Conservation (phyloP, 2,888 invertebrate species). For the Oscheius sp. region DNA sequence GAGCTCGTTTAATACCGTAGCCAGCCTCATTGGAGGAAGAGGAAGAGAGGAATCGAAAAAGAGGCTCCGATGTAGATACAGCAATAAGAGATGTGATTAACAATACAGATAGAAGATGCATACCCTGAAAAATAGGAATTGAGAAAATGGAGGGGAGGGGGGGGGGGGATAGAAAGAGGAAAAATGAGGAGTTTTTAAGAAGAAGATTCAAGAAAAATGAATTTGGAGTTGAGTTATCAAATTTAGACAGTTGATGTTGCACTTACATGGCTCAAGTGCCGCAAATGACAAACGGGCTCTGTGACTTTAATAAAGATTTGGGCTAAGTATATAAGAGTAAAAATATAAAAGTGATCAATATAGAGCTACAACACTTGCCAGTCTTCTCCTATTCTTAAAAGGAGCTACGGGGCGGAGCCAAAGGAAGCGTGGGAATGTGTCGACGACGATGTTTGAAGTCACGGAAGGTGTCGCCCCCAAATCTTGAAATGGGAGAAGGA, state of each 20-base stretch:
- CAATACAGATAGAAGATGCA: conserved; percentile 19
- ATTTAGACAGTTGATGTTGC: no score
- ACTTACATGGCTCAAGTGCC: no score
- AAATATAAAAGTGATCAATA: no score
- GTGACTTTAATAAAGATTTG: no score
- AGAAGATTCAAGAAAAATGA: no score
- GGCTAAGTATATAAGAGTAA: no score
- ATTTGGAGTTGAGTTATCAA: no score
- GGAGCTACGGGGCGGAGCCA: conserved; percentile 4
- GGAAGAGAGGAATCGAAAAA: not conserved
- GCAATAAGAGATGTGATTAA: not conserved
- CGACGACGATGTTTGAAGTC: conserved; percentile 13
- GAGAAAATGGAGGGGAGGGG: not conserved
- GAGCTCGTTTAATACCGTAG: not conserved
- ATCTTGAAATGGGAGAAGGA: conserved; percentile 1
- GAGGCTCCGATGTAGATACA: conserved; percentile 2
- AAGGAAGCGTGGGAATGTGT: conserved; percentile 16
- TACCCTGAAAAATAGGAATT: not conserved
- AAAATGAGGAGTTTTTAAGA: no score
- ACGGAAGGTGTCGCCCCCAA: conserved; percentile 6
- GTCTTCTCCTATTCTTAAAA: not conserved
- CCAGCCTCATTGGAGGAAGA: not conserved
- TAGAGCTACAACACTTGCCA: not conserved
- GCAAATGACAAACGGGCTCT: no score
- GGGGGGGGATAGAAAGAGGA: not conserved